Base-by-base conservation (phyloP, 2,888 invertebrate genomes). In the Archips crataeganus region DNA sequence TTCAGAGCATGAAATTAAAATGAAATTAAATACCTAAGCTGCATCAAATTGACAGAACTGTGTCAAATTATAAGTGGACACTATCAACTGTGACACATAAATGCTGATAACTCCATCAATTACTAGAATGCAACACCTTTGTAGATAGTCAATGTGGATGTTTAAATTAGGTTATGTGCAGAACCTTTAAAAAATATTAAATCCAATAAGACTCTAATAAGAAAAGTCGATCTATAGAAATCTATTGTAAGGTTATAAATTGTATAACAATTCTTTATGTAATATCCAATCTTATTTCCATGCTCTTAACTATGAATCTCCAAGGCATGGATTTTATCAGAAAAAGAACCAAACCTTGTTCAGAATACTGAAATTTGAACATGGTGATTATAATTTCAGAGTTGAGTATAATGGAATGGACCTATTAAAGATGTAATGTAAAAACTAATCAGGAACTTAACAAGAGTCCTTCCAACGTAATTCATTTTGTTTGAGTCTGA, bases 11-110 rank as follows among this genome's bases (percentile, higher is more conserved):
- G 72, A 67, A 67, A 61, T 45, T 61, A 71, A 73, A 73, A 68
- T 68, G 15, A n/a, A 42, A 51, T 10, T 32, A 42, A 47, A 57
- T 36, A 47, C 6, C 59, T 15, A 54, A 32, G 36, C 34, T 32
- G 32, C 49, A 51, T 36, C 10, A 34, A 57, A 63, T 8, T 39
- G 72, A 10, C 57, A 63, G 10, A 73, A 73, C 57, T 73, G 63
- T 73, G 72, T 73, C 72, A 73, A 61, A 57, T 73, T 34, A 71
- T 64, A 66, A 62, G 34, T 51, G 32, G n/a, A 11, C 49, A 32
- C 59, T 71, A 64, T 62, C 60, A 23, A 23, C 6, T 8, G 42
- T 23, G 64, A 13, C 54, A 11, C 54, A 54, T 54, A 42, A 45
- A 10, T 47, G 2, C 45, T 49, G 72, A 73, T 73, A 73, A 64